A percentile compares a stretch with the other conserved stretches of the same genome.
These are phyloP conservation scores for Epizoanthus illoricatus DNA, from an alignment of 92 coral and sea anemone genomes.

Conservation along the genomic window DNA sequence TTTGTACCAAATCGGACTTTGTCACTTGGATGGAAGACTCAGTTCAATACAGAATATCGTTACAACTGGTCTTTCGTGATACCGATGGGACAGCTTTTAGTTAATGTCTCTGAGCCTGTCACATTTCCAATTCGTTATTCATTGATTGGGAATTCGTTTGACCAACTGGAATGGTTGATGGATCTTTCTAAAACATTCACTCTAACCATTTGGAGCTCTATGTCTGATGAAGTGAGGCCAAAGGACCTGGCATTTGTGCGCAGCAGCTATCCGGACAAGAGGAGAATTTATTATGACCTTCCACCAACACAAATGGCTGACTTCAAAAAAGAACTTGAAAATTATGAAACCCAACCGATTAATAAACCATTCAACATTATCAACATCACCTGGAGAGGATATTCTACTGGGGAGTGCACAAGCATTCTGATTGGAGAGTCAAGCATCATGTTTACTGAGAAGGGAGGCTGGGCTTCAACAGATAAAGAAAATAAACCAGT, in stretches of 20 bases:
- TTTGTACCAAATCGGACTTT: constrained; percentile 70
- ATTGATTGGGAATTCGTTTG: constrained; percentile 63
- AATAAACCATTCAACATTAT: not conserved
- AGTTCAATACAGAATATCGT: constrained; percentile 33
- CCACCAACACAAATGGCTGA: constrained; percentile 61
- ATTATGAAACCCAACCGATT: not conserved
- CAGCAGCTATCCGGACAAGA: constrained; percentile 45
- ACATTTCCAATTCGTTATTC: constrained; percentile 86
- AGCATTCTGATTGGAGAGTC: constrained; percentile 69
- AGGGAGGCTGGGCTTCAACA: constrained; percentile 65
- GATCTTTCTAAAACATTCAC: constrained; percentile 68
- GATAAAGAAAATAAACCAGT: constrained; percentile 38
- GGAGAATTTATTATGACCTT: constrained; percentile 78
- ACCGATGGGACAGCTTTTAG: constrained; percentile 68
- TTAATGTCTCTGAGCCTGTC: constrained; percentile 57
- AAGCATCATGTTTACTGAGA: constrained; percentile 67
- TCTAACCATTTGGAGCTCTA: constrained; percentile 81
- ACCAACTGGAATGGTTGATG: constrained; percentile 74
- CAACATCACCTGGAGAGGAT: constrained; percentile 38
- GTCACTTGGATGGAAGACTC: constrained; percentile 92
- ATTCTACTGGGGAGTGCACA: constrained; percentile 37
- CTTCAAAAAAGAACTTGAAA: constrained; percentile 37
- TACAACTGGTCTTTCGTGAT: constrained; percentile 69
- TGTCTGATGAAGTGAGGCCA: constrained; percentile 55
- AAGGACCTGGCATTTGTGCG: constrained; percentile 64